Base-by-base conservation (phyloP, 2,113 vertebrate genomes). In the Corapipo altera region DNA sequence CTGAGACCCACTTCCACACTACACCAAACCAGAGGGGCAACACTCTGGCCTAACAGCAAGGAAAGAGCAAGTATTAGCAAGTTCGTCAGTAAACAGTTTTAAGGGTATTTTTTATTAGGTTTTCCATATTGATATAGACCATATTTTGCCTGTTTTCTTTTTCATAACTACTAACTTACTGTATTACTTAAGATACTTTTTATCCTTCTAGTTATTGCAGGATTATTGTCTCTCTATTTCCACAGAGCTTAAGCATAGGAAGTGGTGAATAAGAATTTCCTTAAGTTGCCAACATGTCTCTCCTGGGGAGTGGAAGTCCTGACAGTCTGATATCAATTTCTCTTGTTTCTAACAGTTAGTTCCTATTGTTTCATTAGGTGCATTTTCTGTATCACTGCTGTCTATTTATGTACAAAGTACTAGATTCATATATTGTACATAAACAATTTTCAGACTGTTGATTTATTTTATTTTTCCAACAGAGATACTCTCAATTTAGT, bases 1-100 rank as follows among this genome's bases (percentile, higher is more conserved):
- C 4, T 0, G 1, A 67, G 33, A 80, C 6, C 8, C 10, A 30
- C 54, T 83, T 32, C 39, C 43, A 44, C 18, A 5, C 0, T 39
- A 1, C 37, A 83, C 19, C 55, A 39, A 80, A 39, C 5, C 8
- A 77, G 7, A 44, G 16, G 8, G 30, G 18, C 11, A 74, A 41
- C 5, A 13, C 11, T 44, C 10, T 15, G 21, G 18, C 8, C 41
- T 64, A 58, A 37, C 15, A 71, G 13, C 32, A 49, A 79, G 22
- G 28, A 70, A 46, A 4, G 7, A 8, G 9, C 24, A 83, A 28
- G 15, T 39, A 52, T 48, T 10, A 52, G 11, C 30, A 52, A 58
- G 22, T 37, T 91, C 58, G 22, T 22, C 19, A 46, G 18, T 46
- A 26, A 43, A 49, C 0, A 66, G 6, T 35, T 61, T 41, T 39